phyloP scores from a whole-genome alignment of 2,113 vertebrate species.

The Phocoena sinus region DNA sequence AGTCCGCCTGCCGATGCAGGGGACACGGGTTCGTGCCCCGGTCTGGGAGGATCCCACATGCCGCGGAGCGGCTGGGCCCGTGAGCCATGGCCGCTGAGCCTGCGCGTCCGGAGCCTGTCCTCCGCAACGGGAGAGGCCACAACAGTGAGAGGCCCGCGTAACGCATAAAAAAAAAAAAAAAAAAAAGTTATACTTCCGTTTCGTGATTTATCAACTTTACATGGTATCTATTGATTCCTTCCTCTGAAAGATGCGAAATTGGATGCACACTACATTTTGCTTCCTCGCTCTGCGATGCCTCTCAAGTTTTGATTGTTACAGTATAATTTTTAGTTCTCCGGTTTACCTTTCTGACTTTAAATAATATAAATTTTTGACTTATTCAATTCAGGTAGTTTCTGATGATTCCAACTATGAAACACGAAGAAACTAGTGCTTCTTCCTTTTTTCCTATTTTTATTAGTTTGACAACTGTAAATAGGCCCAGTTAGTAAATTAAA shows the following conservation, averaged over 20 bases:
- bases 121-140: no score
- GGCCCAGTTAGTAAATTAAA: neutral
- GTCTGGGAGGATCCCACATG: no score
- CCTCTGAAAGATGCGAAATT: neutral
- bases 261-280: neutral
- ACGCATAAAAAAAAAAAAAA: no score
- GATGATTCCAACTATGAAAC: neutral
- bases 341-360: neutral
- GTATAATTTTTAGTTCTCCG: neutral
- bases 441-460: neutral
- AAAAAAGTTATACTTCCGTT: neutral
- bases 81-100: no score
- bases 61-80: no score
- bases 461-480: slow-evolving; percentile 26
- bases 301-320: neutral
- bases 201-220: neutral
- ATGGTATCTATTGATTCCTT: neutral
- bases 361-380: slow-evolving; percentile 9
- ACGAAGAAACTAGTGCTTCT: neutral
- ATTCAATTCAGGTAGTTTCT: neutral
- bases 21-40: no score
- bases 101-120: no score
- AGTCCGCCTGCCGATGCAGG: no score
- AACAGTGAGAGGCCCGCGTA: no score
- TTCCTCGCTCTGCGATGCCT: neutral